Evolutionary conservation across 2,888 invertebrate species (phyloP).

Genomic region (Idaea dimidiata): DNA sequence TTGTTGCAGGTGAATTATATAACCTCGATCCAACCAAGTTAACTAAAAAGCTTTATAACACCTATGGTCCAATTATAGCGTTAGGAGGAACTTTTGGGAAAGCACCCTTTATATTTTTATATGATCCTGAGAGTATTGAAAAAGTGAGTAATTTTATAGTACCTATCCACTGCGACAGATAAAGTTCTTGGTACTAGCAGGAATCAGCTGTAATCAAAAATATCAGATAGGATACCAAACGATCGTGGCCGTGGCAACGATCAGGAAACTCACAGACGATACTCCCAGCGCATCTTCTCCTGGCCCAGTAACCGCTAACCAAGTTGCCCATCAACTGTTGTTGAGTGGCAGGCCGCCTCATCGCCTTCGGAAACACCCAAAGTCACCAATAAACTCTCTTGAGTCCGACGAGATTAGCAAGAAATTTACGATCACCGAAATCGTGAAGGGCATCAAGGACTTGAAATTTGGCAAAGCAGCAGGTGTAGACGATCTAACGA

Average conservation of each 20-base stretch:
- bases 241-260: neutral
- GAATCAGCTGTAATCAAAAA: neutral
- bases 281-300: too few relatives aligned
- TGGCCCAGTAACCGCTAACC: too few relatives aligned
- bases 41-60: conserved; percentile 32
- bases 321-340: too few relatives aligned
- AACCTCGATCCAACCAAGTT: conserved; percentile 24
- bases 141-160: conserved; percentile 31
- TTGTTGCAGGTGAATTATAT: conserved; percentile 37
- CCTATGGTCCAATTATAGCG: conserved; percentile 50
- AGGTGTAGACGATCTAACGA: too few relatives aligned
- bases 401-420: too few relatives aligned
- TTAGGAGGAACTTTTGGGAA: conserved; percentile 38
- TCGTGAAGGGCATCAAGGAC: too few relatives aligned
- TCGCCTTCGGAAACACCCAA: too few relatives aligned
- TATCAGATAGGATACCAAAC: neutral
- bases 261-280: too few relatives aligned
- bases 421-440: too few relatives aligned
- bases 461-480: too few relatives aligned
- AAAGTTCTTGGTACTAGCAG: neutral
- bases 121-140: conserved; percentile 46
- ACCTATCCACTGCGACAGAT: neutral
- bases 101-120: conserved; percentile 37
- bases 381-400: too few relatives aligned
- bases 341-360: too few relatives aligned